Base-by-base conservation (phyloP, 2,797 vertebrate genomes). In the Clamator glandarius region DNA sequence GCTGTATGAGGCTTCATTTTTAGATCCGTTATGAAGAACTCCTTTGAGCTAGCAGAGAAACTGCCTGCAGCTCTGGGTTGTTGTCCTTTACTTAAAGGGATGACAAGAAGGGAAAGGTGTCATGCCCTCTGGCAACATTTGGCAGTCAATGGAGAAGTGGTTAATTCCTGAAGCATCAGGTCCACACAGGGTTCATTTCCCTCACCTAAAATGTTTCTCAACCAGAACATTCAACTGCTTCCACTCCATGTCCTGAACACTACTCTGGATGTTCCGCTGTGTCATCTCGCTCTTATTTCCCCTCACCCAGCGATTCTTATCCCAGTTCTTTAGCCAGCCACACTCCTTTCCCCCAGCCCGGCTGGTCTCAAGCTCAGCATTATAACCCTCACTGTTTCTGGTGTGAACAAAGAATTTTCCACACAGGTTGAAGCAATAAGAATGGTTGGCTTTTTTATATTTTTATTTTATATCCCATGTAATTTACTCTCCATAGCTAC, bases 251-350 rank as follows among this genome's bases (percentile, higher is more conserved):
- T 62, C 31, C 78, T 52, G 48, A 83, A 18, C 13, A 6, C 24
- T 5, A 61, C 21, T 31, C 9, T 58, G 15, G 41, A 4, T 2
- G 9, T 35, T 59, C 42, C 28, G 9, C 46, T 57, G 12, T 9
- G 5, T 15, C 31, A 76, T 63, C 59, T 58, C 28, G 25, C 36
- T 31, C 58, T 39, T 11, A 20, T 20, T 11, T 10, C 9, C 6
- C 24, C 17, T 41, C 9, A 28, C 3, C 2, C 25, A 64, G 25
- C 0, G 1, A 33, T 35, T 62, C 35, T 31, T 69, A 20, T 26
- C 23, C 26, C 10, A 29, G 6, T 15, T 78, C 54, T 54, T 80
- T 11, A 6, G 19, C 8, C 21, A 74, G 29, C 4, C 15, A 39
- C 12, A 23, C 24, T 68, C 78, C 52, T 12, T 50, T 3, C 11